These are phyloP conservation scores for Gymnorhina tibicen DNA, from an alignment of 2,113 vertebrate species.

Conservation along the genomic window DNA sequence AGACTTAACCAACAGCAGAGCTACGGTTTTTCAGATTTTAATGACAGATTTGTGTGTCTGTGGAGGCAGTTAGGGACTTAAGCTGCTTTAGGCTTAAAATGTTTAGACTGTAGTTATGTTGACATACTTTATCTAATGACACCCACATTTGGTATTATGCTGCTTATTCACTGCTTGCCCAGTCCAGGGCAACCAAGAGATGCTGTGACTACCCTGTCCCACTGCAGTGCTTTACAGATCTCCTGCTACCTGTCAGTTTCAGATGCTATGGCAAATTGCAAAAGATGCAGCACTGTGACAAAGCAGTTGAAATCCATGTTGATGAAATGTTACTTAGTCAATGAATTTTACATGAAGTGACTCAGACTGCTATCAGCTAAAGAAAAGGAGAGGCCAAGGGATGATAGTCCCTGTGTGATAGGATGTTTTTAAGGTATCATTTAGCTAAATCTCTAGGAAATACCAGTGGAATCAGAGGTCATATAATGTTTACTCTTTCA, in stretches of 20 bases:
- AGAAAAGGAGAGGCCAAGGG: not conserved
- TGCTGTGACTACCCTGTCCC: not conserved
- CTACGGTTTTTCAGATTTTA: not conserved
- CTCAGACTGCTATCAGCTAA: not conserved
- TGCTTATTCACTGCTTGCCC: not conserved
- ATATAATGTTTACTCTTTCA: not conserved
- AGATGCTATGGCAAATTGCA: not conserved
- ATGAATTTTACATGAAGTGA: not conserved
- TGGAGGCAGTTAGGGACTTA: not conserved
- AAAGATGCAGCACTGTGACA: not conserved
- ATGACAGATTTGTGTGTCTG: not conserved
- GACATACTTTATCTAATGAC: not conserved
- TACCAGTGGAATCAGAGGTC: not conserved
- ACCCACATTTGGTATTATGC: not conserved
- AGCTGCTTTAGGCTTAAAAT: not conserved
- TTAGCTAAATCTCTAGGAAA: not conserved
- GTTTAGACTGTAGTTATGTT: not conserved
- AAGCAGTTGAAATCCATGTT: not conserved
- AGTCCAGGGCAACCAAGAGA: not conserved
- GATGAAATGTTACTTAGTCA: not conserved
- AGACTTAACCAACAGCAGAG: not conserved
- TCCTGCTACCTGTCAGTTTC: not conserved
- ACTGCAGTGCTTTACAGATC: not conserved
- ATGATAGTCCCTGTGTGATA: not conserved
- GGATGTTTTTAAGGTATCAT: not conserved